Conservation (phyloP, 2,888 invertebrate genomes). For the Stictocephala bisonia region DNA sequence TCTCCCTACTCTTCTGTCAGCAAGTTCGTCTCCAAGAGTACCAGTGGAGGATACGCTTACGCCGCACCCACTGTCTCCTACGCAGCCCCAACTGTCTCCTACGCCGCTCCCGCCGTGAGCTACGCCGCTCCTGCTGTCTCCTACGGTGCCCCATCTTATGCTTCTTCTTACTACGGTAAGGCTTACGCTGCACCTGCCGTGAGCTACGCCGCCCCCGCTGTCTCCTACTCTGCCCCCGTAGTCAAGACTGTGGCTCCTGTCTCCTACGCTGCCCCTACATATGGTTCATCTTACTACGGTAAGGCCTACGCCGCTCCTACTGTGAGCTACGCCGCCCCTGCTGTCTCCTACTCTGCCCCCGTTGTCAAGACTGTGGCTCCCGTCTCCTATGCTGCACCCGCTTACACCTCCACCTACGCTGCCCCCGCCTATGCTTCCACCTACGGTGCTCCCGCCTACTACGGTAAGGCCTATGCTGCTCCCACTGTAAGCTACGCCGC, state of each 20-base stretch:
- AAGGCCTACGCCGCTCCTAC: constrained; percentile 49
- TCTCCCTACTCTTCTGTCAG: constrained; percentile 61
- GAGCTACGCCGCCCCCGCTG: constrained; percentile 25
- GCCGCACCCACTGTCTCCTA: constrained; percentile 33
- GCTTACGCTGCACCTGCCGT: constrained; percentile 35
- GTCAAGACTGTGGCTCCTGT: constrained; percentile 45
- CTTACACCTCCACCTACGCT: constrained; percentile 10
- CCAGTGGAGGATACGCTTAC: constrained; percentile 31
- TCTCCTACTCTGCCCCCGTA: constrained; percentile 51
- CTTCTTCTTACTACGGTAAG: constrained; percentile 46
- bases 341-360: constrained; percentile 52
- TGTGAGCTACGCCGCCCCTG: constrained; percentile 51
- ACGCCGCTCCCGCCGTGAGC: constrained; percentile 41
- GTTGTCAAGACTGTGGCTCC: constrained; percentile 47
- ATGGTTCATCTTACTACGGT: constrained; percentile 38
- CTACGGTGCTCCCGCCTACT: too few relatives aligned
- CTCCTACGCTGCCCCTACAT: constrained; percentile 41
- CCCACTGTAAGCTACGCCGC: too few relatives aligned
- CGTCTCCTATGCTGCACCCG: constrained; percentile 41
- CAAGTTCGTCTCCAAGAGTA: constrained; percentile 45
- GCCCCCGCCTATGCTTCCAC: constrained; percentile 9
- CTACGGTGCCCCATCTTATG: constrained; percentile 45
- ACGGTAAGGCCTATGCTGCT: background rate
- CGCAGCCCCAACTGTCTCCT: constrained; percentile 40
- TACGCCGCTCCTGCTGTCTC: constrained; percentile 37